These are phyloP conservation scores for Poecilia picta DNA, from an alignment of 2,797 vertebrate species.

Conservation along the genomic window DNA sequence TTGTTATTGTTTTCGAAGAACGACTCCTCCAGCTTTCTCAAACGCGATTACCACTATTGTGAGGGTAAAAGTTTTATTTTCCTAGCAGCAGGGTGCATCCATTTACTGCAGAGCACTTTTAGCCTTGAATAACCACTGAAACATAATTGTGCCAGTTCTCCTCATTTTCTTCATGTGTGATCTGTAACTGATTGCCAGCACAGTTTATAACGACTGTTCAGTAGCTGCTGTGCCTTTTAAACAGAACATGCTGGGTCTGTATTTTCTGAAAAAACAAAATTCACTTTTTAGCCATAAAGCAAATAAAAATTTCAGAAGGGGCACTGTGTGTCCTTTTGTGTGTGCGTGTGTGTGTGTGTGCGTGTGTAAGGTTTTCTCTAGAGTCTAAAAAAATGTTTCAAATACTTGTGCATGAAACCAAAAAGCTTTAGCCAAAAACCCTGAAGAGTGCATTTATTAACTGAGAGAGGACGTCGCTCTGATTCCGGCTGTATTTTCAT, in stretches of 20 bases:
- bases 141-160: conserved; percentile 10
- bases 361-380: background rate
- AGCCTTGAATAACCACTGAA: background rate
- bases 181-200: background rate
- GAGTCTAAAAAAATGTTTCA: background rate
- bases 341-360: background rate
- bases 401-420: background rate
- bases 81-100: background rate
- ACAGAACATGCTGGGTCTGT: background rate
- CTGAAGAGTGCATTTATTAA: background rate
- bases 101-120: background rate
- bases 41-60: background rate
- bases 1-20: background rate
- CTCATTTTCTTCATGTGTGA: conserved; percentile 20
- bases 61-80: background rate
- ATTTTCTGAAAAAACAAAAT: background rate
- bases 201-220: background rate
- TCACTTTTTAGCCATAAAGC: background rate
- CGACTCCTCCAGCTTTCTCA: background rate
- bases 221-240: background rate
- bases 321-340: background rate
- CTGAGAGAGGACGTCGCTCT: background rate
- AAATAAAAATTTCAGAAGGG: background rate
- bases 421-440: background rate
- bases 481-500: background rate